phyloP scores from a whole-genome alignment of 2,113 vertebrate species.

The Anarrhichthys ocellatus region DNA sequence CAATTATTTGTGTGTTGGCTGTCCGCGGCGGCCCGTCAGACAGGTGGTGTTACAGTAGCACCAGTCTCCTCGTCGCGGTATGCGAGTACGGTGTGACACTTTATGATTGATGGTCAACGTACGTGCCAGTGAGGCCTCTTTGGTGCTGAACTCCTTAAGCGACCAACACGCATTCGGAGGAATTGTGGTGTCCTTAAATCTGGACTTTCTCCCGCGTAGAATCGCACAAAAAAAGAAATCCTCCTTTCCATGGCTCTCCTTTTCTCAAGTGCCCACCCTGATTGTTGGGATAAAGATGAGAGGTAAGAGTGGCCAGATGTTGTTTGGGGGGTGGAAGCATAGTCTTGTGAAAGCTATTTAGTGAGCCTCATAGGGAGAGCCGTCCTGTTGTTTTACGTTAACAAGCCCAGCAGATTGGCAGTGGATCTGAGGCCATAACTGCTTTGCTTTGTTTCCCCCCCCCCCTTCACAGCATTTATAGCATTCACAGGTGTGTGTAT shows the following conservation, averaged over 20 bases:
- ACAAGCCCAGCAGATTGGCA: conserved; percentile 76
- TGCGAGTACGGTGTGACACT: conserved; percentile 31
- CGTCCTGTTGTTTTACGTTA: conserved; percentile 77
- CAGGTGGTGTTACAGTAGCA: conserved; percentile 66
- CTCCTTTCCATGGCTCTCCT: conserved; percentile 11
- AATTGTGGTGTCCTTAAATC: conserved; percentile 23
- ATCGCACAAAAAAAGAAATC: neutral
- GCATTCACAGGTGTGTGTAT: conserved; percentile 68
- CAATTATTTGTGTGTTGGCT: conserved; percentile 47
- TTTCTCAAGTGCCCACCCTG: conserved; percentile 58
- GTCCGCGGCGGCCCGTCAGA: conserved; percentile 37
- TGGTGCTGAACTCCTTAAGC: conserved; percentile 23
- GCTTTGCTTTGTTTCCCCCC: conserved; percentile 52
- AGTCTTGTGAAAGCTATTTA: conserved; percentile 67
- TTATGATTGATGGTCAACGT: conserved; percentile 55
- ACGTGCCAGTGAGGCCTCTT: conserved; percentile 37
- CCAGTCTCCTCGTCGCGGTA: conserved; percentile 36
- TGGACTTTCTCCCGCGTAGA: neutral
- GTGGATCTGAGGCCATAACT: conserved; percentile 63
- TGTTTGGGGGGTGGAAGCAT: conserved; percentile 46
- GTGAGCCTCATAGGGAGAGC: conserved; percentile 64
- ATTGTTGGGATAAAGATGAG: conserved; percentile 57
- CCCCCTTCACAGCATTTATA: conserved; percentile 58
- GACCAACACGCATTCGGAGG: neutral
- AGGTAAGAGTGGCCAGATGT: conserved; percentile 63